Evolutionary conservation across 2,113 vertebrate species (phyloP).

Genomic region (Erpornis zantholeuca): DNA sequence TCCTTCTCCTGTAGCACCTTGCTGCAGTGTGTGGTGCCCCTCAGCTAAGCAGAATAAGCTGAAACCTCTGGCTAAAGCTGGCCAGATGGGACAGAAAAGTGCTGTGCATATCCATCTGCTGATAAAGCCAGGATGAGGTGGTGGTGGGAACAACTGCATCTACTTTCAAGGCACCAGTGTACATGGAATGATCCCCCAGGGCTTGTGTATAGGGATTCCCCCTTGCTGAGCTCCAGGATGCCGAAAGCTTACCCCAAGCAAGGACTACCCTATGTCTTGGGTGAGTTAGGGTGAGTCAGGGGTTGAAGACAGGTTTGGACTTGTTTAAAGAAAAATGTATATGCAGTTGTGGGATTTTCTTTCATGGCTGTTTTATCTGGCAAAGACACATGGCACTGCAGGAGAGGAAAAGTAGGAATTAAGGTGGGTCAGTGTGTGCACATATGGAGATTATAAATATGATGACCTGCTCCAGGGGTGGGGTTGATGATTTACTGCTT

Average conservation of each 20-base stretch:
- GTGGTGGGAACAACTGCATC: neutral
- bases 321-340: neutral
- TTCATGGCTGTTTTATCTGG: neutral
- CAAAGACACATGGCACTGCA: neutral
- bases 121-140: neutral
- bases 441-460: neutral
- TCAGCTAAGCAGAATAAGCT: neutral
- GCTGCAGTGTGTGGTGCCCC: neutral
- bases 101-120: neutral
- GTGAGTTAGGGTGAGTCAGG: neutral
- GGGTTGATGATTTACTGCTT: neutral
- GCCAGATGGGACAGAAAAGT: neutral
- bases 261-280: neutral
- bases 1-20: neutral
- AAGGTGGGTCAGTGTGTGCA: fast-evolving
- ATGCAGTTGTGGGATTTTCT: neutral
- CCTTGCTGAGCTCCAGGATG: neutral
- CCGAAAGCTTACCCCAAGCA: neutral
- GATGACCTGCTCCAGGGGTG: neutral
- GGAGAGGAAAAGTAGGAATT: neutral
- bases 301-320: neutral
- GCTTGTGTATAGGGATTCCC: neutral
- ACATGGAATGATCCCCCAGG: neutral
- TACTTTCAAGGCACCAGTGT: neutral
- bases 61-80: neutral